Evolutionary conservation across 2,888 invertebrate species (phyloP).

Genomic region (Drosophila pseudotalamancana): DNA sequence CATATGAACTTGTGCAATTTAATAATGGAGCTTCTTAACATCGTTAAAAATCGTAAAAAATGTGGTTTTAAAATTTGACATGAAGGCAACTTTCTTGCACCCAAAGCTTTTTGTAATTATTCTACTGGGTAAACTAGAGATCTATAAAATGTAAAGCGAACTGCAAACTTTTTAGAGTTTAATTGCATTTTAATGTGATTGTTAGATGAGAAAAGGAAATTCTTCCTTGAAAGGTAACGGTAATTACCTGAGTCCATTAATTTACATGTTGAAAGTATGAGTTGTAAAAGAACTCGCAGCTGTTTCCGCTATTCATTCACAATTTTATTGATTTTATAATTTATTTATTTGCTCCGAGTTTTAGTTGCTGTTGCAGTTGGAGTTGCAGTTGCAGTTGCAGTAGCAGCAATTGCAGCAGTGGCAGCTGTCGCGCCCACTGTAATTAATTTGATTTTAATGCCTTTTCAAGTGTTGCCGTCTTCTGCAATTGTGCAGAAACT

Average conservation of each 20-base stretch:
- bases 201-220: neutral
- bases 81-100: no score
- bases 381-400: constrained; percentile 22
- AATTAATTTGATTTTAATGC: constrained; percentile 79
- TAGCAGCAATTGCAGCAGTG: constrained; percentile 22
- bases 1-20: no score
- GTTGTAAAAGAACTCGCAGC: constrained; percentile 18
- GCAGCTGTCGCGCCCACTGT: constrained; percentile 58
- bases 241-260: constrained; percentile 4
- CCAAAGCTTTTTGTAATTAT: no score
- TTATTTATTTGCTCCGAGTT: constrained; percentile 61
- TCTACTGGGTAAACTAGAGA: neutral
- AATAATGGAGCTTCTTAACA: no score
- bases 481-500: constrained; percentile 54
- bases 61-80: no score
- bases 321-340: constrained; percentile 73
- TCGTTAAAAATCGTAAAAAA: no score
- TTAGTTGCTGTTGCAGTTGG: no score
- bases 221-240: neutral
- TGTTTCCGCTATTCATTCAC: constrained; percentile 25
- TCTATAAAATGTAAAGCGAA: neutral
- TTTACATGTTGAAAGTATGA: neutral
- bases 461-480: constrained; percentile 61
- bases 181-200: neutral
- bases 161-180: neutral